Evolutionary conservation across 2,113 vertebrate species (phyloP).

Genomic region (Otolemur garnettii): DNA sequence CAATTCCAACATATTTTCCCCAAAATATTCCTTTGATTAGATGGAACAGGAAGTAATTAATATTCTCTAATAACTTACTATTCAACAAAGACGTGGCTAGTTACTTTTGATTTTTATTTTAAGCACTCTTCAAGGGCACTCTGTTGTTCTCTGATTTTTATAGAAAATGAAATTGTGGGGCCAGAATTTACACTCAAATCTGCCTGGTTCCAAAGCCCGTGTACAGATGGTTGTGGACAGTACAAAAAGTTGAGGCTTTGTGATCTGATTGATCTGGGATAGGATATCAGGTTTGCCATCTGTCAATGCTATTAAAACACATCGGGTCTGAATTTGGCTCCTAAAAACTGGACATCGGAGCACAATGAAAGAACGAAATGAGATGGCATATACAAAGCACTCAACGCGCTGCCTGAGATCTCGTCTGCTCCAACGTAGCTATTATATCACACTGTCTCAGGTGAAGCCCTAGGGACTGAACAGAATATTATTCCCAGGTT

Average conservation of each 20-base stretch:
- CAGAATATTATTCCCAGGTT: neutral
- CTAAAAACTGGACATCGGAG: neutral
- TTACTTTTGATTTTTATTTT: neutral
- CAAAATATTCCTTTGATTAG: neutral
- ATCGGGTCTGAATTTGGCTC: neutral
- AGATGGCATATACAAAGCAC: neutral
- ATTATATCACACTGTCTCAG: neutral
- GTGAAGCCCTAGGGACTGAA: neutral
- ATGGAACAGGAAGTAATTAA: neutral
- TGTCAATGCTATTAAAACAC: neutral
- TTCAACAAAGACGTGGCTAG: neutral
- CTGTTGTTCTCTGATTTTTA: neutral
- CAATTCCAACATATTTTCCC: neutral
- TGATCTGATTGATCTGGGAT: neutral
- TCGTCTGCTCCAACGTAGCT: neutral
- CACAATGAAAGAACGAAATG: neutral
- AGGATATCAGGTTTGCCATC: neutral
- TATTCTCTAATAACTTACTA: neutral
- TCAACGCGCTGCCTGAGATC: neutral
- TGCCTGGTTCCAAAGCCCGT: neutral
- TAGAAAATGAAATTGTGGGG: neutral
- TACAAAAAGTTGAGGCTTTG: neutral
- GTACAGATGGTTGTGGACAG: neutral
- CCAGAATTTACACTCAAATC: conserved; percentile 24
- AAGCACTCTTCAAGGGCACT: neutral